Evolutionary conservation across 2,797 vertebrate genomes (phyloP).

Genomic region (Tiaroga cobitis): DNA sequence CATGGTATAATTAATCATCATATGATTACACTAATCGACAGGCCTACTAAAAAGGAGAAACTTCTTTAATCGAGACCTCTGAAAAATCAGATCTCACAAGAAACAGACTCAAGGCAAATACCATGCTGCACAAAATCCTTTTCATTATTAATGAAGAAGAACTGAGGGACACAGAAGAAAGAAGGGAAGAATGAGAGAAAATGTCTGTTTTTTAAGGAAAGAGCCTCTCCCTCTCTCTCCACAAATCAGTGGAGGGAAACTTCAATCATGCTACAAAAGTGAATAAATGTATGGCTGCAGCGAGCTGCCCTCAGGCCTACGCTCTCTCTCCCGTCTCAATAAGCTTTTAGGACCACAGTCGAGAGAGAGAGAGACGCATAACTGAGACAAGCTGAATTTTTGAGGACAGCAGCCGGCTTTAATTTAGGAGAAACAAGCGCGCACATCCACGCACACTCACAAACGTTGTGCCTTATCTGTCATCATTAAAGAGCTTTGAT

Average conservation of each 20-base stretch:
- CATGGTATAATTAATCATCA: not conserved
- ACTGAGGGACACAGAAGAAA: constrained; percentile 20
- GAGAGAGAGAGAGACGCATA: constrained; percentile 61
- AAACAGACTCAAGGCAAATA: constrained; percentile 41
- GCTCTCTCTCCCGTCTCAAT: constrained; percentile 67
- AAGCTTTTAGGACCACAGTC: constrained; percentile 64
- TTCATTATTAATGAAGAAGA: constrained; percentile 50
- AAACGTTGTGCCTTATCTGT: constrained; percentile 29
- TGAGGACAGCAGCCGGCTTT: constrained; percentile 41
- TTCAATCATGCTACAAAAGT: constrained; percentile 81
- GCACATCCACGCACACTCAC: not conserved
- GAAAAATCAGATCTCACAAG: constrained; percentile 13
- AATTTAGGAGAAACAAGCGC: constrained; percentile 17
- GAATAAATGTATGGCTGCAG: constrained; percentile 74
- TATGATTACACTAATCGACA: not conserved
- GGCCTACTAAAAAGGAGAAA: not conserved
- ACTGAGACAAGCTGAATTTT: constrained; percentile 63
- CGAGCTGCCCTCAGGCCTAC: constrained; percentile 65
- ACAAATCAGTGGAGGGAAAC: constrained; percentile 75
- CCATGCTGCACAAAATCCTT: constrained; percentile 41
- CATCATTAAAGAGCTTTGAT: constrained; percentile 44
- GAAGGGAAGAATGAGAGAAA: constrained; percentile 30
- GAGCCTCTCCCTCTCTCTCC: constrained; percentile 50
- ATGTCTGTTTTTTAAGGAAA: constrained; percentile 17
- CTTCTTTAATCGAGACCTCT: not conserved